Conservation (phyloP, 1,140 invertebrate species). For the Drosophila tani region DNA sequence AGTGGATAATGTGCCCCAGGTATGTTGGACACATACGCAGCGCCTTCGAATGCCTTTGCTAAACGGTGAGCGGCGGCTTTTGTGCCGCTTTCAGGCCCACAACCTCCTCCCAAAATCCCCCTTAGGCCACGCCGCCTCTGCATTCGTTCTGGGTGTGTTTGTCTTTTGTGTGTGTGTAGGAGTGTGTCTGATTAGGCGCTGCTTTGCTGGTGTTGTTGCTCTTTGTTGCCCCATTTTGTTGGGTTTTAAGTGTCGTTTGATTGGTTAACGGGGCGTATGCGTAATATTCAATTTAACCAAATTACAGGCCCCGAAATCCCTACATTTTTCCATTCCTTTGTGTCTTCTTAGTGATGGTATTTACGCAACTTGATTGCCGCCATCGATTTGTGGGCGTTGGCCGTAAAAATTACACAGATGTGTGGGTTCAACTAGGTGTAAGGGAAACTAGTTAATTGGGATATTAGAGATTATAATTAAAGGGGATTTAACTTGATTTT, state of each 20-base stretch:
- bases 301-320: constrained; percentile 50
- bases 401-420: constrained; percentile 18
- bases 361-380: constrained; percentile 55
- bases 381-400: constrained; percentile 59
- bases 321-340: not conserved
- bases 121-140: not conserved
- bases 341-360: not conserved
- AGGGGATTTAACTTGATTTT: not conserved
- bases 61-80: constrained; percentile 38
- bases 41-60: constrained; percentile 62
- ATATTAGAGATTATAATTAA: constrained; percentile 45
- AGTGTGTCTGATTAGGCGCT: constrained; percentile 63
- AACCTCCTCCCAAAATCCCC: not conserved
- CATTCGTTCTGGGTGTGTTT: constrained; percentile 4
- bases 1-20: constrained; percentile 83
- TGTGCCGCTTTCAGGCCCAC: constrained; percentile 23
- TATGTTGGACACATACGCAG: constrained; percentile 55
- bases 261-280: constrained; percentile 66
- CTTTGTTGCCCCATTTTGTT: constrained; percentile 16
- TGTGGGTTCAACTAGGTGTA: constrained; percentile 8
- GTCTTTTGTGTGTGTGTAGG: constrained; percentile 17
- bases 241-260: constrained; percentile 59
- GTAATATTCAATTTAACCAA: constrained; percentile 75
- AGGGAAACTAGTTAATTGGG: constrained; percentile 10
- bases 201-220: constrained; percentile 34